Percentiles rank a stretch among this genome's conserved stretches.
These are phyloP conservation scores for Characodon lateralis DNA, from an alignment of 2,797 vertebrate species.

Conservation along the genomic window DNA sequence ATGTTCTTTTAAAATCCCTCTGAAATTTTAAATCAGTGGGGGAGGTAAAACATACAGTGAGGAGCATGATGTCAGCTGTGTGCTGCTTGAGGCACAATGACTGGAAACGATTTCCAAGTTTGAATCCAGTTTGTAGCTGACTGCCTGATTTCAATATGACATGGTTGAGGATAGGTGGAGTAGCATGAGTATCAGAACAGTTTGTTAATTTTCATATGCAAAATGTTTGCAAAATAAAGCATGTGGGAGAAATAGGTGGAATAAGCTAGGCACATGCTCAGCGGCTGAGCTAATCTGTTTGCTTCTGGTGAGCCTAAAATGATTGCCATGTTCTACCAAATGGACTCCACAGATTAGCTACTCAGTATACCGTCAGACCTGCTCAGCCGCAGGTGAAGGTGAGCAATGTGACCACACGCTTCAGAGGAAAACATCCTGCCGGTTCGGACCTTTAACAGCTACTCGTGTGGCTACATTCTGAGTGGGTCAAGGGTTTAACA, in stretches of 20 bases:
- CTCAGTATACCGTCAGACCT: constrained; percentile 31
- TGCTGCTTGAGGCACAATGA: background rate
- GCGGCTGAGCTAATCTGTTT: constrained; percentile 28
- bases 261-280: background rate
- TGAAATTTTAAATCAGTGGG: background rate
- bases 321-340: constrained; percentile 6
- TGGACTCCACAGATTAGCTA: constrained; percentile 33
- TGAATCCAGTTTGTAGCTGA: background rate
- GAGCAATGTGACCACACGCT: constrained; percentile 42
- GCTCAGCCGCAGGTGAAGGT: constrained; percentile 34
- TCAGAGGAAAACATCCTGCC: constrained; percentile 5
- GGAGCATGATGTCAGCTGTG: background rate
- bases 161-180: background rate
- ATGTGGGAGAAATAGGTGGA: background rate
- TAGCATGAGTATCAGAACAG: background rate
- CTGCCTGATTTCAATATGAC: background rate
- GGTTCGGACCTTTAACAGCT: constrained; percentile 4
- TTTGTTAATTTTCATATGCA: background rate
- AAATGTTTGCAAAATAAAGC: background rate
- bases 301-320: constrained; percentile 28
- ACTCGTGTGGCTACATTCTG: constrained; percentile 12
- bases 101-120: background rate
- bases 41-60: background rate
- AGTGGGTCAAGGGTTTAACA: constrained; percentile 5
- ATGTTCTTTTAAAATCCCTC: background rate